Evolutionary conservation across 2,888 invertebrate species (phyloP).

Genomic region (Cryptosula pallasiana): DNA sequence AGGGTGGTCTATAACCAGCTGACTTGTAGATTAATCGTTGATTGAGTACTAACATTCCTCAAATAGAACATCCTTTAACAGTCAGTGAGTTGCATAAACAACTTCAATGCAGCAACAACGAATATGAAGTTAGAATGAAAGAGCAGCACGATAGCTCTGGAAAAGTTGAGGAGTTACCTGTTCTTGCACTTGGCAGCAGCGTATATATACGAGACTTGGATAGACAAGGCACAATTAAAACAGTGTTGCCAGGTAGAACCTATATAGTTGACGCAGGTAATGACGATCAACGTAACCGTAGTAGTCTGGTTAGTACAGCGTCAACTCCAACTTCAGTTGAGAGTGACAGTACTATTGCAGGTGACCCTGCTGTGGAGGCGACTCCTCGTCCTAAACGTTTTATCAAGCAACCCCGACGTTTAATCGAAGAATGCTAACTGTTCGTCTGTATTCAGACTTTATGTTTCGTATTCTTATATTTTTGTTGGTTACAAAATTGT

Average conservation of each 20-base stretch:
- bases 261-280: neutral
- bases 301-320: neutral
- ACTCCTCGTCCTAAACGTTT: no score
- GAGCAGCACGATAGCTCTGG: neutral
- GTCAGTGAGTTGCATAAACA: neutral
- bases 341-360: no score
- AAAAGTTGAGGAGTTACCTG: neutral
- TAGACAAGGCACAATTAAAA: neutral
- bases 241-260: neutral
- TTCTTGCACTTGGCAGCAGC: neutral
- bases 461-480: no score
- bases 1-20: conserved; percentile 18
- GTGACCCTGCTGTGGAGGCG: no score
- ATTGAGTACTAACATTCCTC: no score
- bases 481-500: no score
- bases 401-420: no score
- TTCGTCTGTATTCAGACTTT: no score
- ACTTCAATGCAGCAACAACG: neutral
- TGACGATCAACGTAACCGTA: neutral
- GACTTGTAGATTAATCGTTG: conserved; percentile 18
- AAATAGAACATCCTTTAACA: no score
- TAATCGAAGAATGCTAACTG: no score
- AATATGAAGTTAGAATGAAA: neutral
- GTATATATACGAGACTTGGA: neutral
- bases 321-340: no score